Percentiles rank a stretch among this genome's conserved stretches.
phyloP scores from a whole-genome alignment of 2,113 vertebrate species.

The Corythaixoides concolor region DNA sequence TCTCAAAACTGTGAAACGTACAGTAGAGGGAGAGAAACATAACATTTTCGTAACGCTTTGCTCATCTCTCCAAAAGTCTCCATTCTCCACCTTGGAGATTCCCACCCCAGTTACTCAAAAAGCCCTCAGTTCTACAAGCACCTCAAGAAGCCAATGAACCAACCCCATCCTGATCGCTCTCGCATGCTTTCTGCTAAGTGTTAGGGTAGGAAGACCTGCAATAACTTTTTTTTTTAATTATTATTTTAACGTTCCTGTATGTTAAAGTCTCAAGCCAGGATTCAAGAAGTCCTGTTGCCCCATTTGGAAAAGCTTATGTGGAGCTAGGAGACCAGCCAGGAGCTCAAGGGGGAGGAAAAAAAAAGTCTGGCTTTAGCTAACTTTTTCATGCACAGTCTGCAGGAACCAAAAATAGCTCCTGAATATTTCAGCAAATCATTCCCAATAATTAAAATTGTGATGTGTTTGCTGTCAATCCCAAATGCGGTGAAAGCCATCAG shows the following conservation, averaged over 20 bases:
- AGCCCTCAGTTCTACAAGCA: not conserved
- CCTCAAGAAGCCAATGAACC: not conserved
- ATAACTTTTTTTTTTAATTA: not conserved
- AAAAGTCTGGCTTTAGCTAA: constrained; percentile 27
- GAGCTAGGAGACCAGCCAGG: not conserved
- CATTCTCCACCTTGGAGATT: not conserved
- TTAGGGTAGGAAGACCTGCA: not conserved
- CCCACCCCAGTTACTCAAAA: not conserved
- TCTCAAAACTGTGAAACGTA: not conserved
- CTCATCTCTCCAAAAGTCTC: not conserved
- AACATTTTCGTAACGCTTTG: not conserved
- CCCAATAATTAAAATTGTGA: constrained; percentile 59
- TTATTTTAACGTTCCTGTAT: not conserved
- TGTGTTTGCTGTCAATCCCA: constrained; percentile 61
- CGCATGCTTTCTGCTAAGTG: not conserved
- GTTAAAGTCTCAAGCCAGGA: not conserved
- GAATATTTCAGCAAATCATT: constrained; percentile 61
- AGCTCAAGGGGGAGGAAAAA: not conserved
- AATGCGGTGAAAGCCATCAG: constrained; percentile 27
- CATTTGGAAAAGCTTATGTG: not conserved
- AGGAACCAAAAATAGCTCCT: constrained; percentile 45
- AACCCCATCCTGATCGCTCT: not conserved
- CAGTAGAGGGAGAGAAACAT: not conserved
- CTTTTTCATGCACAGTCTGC: constrained; percentile 28
- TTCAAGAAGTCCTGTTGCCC: not conserved